phyloP scores from a whole-genome alignment of 2,888 invertebrate genomes.

The Melieria omissa region DNA sequence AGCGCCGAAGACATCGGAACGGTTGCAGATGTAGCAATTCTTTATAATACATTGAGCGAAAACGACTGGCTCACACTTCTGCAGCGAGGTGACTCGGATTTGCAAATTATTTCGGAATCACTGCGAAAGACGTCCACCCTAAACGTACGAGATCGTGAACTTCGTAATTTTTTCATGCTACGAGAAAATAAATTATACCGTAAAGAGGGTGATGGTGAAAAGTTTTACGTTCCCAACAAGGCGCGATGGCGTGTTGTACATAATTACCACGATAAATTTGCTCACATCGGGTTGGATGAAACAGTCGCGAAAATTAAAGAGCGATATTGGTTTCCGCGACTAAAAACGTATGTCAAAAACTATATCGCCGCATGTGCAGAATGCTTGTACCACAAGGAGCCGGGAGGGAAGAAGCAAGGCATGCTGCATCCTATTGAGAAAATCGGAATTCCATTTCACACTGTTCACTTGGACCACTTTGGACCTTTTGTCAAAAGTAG shows the following conservation, averaged over 20 bases:
- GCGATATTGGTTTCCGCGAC: constrained; percentile 30
- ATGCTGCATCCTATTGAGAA: no score
- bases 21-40: constrained; percentile 10
- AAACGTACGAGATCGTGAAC: not conserved
- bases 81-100: constrained; percentile 32
- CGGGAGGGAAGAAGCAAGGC: no score
- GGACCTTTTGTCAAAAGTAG: constrained; percentile 36
- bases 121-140: not conserved
- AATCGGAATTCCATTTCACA: constrained; percentile 35
- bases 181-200: constrained; percentile 42
- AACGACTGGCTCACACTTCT: constrained; percentile 28
- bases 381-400: constrained; percentile 58
- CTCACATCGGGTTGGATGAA: constrained; percentile 33
- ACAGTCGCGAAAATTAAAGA: constrained; percentile 25
- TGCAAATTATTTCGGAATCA: constrained; percentile 19
- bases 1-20: not conserved
- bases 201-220: constrained; percentile 24
- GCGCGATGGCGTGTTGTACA: constrained; percentile 28
- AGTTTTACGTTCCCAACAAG: constrained; percentile 40
- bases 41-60: constrained; percentile 17
- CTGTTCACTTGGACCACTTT: constrained; percentile 32
- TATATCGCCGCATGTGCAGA: constrained; percentile 28
- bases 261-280: constrained; percentile 29
- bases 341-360: constrained; percentile 33
- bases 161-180: constrained; percentile 38